A percentile compares a stretch with the other conserved stretches of the same genome.
Evolutionary conservation across 2,113 vertebrate genomes (phyloP).

Genomic region (Orcinus orca): DNA sequence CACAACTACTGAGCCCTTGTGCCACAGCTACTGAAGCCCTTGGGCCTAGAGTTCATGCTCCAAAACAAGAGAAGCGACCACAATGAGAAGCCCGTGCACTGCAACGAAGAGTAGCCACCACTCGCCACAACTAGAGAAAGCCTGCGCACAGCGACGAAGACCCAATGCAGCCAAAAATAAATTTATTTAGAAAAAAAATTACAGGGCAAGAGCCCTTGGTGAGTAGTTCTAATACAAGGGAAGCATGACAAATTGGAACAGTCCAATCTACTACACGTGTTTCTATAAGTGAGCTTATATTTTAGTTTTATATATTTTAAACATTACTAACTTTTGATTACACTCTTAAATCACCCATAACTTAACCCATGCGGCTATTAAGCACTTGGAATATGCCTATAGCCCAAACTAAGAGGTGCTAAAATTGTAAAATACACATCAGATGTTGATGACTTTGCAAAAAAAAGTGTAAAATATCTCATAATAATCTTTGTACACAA

Average conservation of each 20-base stretch:
- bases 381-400: neutral
- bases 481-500: neutral
- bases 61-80: too few species aligned
- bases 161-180: too few species aligned
- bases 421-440: neutral
- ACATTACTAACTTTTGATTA: slow-evolving; percentile 1
- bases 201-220: neutral
- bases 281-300: neutral
- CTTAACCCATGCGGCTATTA: neutral
- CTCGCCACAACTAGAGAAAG: too few species aligned
- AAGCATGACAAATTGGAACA: neutral
- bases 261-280: neutral
- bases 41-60: too few species aligned
- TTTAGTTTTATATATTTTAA: neutral
- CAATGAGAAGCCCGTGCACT: too few species aligned
- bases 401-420: neutral
- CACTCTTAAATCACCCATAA: neutral
- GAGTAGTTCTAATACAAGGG: neutral
- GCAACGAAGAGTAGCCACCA: too few species aligned
- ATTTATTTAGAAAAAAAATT: neutral
- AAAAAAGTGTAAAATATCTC: neutral
- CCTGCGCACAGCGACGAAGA: too few species aligned
- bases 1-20: too few species aligned
- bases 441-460: neutral
- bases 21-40: too few species aligned